Evolutionary conservation across 1,140 invertebrate species (phyloP).

Genomic region (Geopemphigus sp.): DNA sequence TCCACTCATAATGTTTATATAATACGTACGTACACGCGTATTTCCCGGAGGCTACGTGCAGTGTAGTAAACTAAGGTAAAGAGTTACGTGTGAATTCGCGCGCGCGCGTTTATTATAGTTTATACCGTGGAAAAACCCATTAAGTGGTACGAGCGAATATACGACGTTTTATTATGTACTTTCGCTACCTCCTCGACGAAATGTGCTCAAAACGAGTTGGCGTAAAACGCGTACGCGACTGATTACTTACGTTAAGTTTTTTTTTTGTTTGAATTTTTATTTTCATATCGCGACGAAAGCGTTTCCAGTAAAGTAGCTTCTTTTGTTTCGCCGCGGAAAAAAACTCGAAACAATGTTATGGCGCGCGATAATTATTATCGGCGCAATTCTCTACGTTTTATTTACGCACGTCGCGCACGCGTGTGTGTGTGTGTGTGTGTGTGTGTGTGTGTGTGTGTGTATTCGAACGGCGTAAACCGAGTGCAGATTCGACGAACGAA

Average conservation of each 20-base stretch:
- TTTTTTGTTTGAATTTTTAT: too few species aligned
- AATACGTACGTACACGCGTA: not conserved
- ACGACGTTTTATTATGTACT: not conserved
- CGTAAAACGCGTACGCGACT: not conserved
- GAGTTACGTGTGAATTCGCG: not conserved
- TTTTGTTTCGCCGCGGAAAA: not conserved
- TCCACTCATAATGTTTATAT: constrained; percentile 16
- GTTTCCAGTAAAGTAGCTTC: not conserved
- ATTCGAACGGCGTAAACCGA: too few species aligned
- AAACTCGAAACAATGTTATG: not conserved
- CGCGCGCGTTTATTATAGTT: constrained; percentile 3
- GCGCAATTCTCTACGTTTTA: too few species aligned
- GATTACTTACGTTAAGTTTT: not conserved
- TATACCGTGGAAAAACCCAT: constrained; percentile 1
- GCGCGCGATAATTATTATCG: too few species aligned
- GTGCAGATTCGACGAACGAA: too few species aligned
- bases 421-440: too few species aligned
- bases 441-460: too few species aligned
- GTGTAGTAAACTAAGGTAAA: not conserved
- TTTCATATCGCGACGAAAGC: not conserved
- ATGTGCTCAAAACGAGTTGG: not conserved
- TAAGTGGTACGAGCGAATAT: not conserved
- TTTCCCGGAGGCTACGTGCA: constrained; percentile 13
- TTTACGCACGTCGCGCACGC: too few species aligned
- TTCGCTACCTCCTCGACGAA: too few species aligned